These are phyloP conservation scores for Epinotia bilunana DNA, from an alignment of 2,888 invertebrate genomes.

Conservation along the genomic window DNA sequence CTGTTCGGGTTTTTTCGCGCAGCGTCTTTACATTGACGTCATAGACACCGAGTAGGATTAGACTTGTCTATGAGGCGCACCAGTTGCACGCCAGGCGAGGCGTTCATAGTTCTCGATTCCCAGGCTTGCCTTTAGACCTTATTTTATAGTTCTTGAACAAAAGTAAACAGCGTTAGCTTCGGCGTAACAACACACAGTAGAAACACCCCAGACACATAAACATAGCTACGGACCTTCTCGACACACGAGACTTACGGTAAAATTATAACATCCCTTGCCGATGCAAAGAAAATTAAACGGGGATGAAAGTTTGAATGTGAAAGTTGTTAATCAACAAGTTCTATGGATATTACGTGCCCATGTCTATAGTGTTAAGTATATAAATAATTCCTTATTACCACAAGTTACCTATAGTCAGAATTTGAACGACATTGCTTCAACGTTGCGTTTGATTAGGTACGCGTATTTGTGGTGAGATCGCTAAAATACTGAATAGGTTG, in stretches of 20 bases:
- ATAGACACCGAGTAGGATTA: neutral
- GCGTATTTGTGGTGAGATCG: conserved; percentile 3
- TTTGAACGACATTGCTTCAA: neutral
- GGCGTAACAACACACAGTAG: too few species aligned
- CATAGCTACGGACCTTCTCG: too few species aligned
- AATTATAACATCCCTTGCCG: too few species aligned
- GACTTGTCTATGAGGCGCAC: neutral
- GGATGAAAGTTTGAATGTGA: too few species aligned
- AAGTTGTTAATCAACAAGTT: too few species aligned
- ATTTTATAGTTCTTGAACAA: neutral
- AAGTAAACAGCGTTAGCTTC: too few species aligned
- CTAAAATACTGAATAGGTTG: neutral
- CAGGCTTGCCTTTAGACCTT: neutral
- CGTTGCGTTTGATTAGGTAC: neutral
- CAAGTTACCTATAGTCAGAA: neutral
- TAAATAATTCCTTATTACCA: neutral
- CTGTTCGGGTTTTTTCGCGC: conserved; percentile 11
- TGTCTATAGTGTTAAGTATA: too few species aligned
- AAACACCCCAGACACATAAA: too few species aligned
- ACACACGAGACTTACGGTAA: too few species aligned
- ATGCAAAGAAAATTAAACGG: too few species aligned
- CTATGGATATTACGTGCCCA: too few species aligned
- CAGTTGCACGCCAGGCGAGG: neutral
- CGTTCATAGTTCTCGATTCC: neutral
- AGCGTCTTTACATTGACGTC: neutral